Evolutionary conservation across 2,113 vertebrate species (phyloP).

Genomic region (Myodes glareolus): DNA sequence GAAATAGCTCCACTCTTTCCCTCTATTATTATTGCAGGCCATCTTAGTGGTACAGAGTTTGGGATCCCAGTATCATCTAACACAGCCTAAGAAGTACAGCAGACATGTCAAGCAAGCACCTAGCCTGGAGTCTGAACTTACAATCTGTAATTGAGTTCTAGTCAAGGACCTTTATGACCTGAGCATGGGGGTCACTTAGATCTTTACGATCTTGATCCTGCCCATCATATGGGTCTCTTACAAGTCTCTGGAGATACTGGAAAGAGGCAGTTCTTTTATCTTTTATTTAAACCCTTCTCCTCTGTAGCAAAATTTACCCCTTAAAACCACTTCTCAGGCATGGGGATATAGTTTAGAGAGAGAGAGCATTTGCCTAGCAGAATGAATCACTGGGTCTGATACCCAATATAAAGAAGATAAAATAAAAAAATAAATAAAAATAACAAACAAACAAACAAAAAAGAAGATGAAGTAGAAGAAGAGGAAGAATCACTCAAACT

Average conservation of each 20-base stretch:
- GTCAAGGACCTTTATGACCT: neutral
- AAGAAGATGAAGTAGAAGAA: neutral
- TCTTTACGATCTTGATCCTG: neutral
- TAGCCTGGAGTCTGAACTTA: neutral
- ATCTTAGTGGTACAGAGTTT: neutral
- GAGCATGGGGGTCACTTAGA: neutral
- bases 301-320: neutral
- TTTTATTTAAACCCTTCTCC: neutral
- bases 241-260: neutral
- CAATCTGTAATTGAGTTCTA: neutral
- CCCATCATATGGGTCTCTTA: neutral
- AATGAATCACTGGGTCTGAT: neutral
- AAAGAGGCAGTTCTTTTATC: neutral
- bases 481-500: neutral
- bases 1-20: neutral
- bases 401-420: neutral
- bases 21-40: neutral
- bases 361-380: neutral
- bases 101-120: neutral
- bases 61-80: neutral
- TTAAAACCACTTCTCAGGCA: neutral
- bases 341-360: neutral
- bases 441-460: no score
- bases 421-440: no score
- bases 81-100: neutral